Evolutionary conservation across 2,888 invertebrate genomes (phyloP), one percentile per base, ranked within the genome.

Genomic region (Seladonia tumulorum): DNA sequence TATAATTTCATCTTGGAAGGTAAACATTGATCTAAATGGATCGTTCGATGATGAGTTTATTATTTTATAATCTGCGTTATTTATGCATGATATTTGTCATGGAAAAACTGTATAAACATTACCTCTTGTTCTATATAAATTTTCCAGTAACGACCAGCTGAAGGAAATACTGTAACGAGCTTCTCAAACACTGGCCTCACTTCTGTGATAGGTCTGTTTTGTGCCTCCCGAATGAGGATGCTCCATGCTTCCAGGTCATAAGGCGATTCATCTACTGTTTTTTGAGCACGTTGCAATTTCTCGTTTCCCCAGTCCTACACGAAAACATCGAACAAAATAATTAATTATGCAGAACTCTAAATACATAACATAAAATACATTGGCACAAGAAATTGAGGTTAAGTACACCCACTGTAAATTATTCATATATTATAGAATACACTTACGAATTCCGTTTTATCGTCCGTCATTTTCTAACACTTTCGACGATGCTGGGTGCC

Each of bases 181-280:
- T 98, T 98, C 95, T 99, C 99, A 94, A 99, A 99, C 91, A 99
- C 96, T 0, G 97, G 96, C 73, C 99, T 96, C 8, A 99, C 98
- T 95, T 99, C 99, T 81, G 98, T 98, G 75, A 98, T 98, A 86
- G 97, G 97, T 88, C 98, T 96, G 0, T 97, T 97, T 94, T 99
- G 99, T 0, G 99, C 98, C 95, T 99, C 99, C 79, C 99, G 96
- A 75, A 99, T 97, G 81, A 99, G 96, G 42, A 99, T 96, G 79
- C 99, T 99, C 99, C 99, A 99, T 47, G 99, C 99, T 95, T 99
- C 99, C 53, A 99, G 97, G 95, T 99, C 99, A 94, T 98, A 99
- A 0, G 97, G 97, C 89, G 98, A 98, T 68, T 97, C 97, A 94
- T 99, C 98, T 0, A 99, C 97, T 3, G 98, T 97, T 89, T 98